phyloP scores from a whole-genome alignment of 2,888 invertebrate species.

The Tenodera sinensis region DNA sequence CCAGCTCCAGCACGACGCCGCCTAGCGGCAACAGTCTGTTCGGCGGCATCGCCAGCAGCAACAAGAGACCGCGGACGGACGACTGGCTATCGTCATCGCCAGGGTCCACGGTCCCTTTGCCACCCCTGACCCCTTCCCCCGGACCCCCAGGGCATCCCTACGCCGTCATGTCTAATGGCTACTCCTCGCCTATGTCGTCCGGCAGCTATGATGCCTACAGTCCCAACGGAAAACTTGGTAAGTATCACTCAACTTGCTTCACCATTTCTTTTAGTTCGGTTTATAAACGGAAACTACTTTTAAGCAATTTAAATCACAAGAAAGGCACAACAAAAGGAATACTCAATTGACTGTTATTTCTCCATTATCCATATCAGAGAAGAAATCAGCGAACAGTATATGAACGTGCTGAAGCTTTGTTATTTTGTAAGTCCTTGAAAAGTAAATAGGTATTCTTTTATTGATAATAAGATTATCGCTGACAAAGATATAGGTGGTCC shows the following conservation, averaged over 20 bases:
- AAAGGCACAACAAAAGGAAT: too few species aligned
- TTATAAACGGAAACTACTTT: too few species aligned
- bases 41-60: slow-evolving; percentile 43
- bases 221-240: slow-evolving; percentile 85
- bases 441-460: too few species aligned
- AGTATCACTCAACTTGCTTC: slow-evolving; percentile 44
- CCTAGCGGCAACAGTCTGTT: slow-evolving; percentile 36
- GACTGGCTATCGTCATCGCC: slow-evolving; percentile 66
- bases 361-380: too few species aligned
- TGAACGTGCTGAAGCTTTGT: too few species aligned
- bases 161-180: slow-evolving; percentile 57
- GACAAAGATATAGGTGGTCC: too few species aligned
- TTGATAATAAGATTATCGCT: too few species aligned
- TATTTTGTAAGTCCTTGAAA: too few species aligned
- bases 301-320: too few species aligned
- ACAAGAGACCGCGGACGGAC: slow-evolving; percentile 54
- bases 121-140: slow-evolving; percentile 53
- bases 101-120: slow-evolving; percentile 48
- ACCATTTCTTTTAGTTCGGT: too few species aligned
- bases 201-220: slow-evolving; percentile 89
- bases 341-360: too few species aligned
- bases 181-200: slow-evolving; percentile 75
- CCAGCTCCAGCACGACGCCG: slow-evolving; percentile 4
- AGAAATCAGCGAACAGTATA: too few species aligned
- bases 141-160: slow-evolving; percentile 54